A percentile compares a stretch with the other conserved stretches of the same genome.
phyloP scores from a whole-genome alignment of 2,888 invertebrate genomes.

The Andrena bicolor region DNA sequence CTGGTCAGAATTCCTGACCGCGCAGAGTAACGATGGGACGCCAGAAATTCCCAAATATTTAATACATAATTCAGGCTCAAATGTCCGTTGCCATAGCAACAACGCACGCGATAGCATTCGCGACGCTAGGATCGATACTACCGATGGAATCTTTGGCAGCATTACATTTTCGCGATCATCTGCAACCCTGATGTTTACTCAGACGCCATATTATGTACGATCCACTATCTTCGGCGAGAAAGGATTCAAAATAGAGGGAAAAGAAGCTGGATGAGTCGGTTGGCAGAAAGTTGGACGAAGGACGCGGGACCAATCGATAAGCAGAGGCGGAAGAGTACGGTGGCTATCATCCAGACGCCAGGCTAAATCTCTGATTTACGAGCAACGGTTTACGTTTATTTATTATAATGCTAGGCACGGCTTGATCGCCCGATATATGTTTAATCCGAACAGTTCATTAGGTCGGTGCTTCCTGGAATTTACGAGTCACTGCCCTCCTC shows the following conservation, averaged over 20 bases:
- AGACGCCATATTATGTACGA: constrained; percentile 22
- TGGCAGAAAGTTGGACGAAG: constrained; percentile 36
- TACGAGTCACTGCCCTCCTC: constrained; percentile 9
- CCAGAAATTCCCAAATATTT: background rate
- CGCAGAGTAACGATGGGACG: background rate
- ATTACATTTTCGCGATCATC: constrained; percentile 16
- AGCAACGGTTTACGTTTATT: constrained; percentile 26
- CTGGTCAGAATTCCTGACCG: background rate
- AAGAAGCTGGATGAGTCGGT: constrained; percentile 12
- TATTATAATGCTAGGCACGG: constrained; percentile 29
- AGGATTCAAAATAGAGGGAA: background rate
- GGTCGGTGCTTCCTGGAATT: background rate
- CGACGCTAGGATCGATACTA: constrained; percentile 10
- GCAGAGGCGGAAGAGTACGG: constrained; percentile 24
- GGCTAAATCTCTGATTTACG: constrained; percentile 55
- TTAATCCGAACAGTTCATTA: constrained; percentile 39
- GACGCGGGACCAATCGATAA: constrained; percentile 53
- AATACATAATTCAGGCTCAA: background rate
- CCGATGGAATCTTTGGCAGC: constrained; percentile 28
- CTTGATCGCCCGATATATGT: background rate
- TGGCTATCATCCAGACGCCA: constrained; percentile 57
- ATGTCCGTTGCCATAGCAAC: background rate
- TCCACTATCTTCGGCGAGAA: constrained; percentile 7
- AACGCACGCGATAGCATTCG: background rate
- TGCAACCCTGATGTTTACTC: constrained; percentile 21